Percentiles rank a stretch among this genome's conserved stretches.
phyloP scores from a whole-genome alignment of 1,140 invertebrate genomes.

The Arion vulgaris region DNA sequence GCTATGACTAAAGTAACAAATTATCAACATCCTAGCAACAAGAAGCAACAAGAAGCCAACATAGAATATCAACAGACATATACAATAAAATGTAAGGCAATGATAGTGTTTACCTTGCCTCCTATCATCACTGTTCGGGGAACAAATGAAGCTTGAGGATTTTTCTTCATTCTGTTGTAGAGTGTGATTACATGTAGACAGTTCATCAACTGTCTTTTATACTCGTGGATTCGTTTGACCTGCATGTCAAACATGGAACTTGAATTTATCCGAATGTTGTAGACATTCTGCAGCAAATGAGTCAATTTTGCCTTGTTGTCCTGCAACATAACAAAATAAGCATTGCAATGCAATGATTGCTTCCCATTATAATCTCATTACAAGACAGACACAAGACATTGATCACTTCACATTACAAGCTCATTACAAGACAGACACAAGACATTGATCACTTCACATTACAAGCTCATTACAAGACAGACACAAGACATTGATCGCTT shows the following conservation, averaged over 20 bases:
- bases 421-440: too few relatives aligned
- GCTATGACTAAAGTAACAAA: too few relatives aligned
- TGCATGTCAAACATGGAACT: slow-evolving; percentile 98
- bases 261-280: slow-evolving; percentile 91
- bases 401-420: too few relatives aligned
- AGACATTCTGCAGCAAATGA: slow-evolving; percentile 88
- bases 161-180: slow-evolving; percentile 97
- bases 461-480: too few relatives aligned
- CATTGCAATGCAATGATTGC: too few relatives aligned
- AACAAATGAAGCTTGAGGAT: slow-evolving; percentile 85
- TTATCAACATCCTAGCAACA: too few relatives aligned
- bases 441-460: too few relatives aligned
- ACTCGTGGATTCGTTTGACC: slow-evolving; percentile 99
- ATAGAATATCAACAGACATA: too few relatives aligned
- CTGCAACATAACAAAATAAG: slow-evolving; percentile 52
- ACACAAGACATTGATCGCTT: too few relatives aligned
- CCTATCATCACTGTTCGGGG: slow-evolving; percentile 98
- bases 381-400: too few relatives aligned
- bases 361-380: too few relatives aligned
- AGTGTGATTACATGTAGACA: slow-evolving; percentile 95
- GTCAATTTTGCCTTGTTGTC: slow-evolving; percentile 97
- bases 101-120: slow-evolving; percentile 80
- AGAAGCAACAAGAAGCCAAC: too few relatives aligned
- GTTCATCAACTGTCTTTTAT: slow-evolving; percentile 97
- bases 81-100: neutral